Conservation (phyloP, 2,888 invertebrate species). For the Carcina quercana region DNA sequence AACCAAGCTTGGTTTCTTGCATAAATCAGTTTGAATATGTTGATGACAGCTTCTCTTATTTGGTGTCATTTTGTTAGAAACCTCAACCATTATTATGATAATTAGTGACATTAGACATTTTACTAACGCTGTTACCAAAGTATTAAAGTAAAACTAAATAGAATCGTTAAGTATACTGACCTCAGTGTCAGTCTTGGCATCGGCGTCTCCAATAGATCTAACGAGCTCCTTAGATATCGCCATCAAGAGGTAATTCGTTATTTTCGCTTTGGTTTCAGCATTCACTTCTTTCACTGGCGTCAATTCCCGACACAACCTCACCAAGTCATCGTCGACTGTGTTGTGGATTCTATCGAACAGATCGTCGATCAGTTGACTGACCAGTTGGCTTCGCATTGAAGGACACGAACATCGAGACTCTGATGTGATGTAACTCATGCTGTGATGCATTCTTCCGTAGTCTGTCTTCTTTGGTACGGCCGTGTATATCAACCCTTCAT, state of each 20-base stretch:
- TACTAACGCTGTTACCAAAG: conserved; percentile 39
- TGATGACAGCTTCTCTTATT: no score
- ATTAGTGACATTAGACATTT: conserved; percentile 30
- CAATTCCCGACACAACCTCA: conserved; percentile 55
- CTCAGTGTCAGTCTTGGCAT: conserved; percentile 70
- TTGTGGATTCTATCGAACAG: conserved; percentile 62
- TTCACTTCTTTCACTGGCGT: conserved; percentile 42
- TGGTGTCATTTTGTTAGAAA: no score
- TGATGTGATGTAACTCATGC: conserved; percentile 61
- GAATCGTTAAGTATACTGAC: conserved; percentile 39
- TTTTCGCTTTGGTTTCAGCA: conserved; percentile 64
- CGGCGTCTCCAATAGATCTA: conserved; percentile 66
- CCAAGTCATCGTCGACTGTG: conserved; percentile 54
- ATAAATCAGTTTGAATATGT: no score
- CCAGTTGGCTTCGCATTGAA: conserved; percentile 60
- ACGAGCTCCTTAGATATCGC: conserved; percentile 69
- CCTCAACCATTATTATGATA: conserved; percentile 38
- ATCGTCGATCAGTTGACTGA: conserved; percentile 64
- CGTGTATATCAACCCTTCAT: conserved; percentile 64
- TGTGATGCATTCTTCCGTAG: conserved; percentile 64
- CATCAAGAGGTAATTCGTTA: conserved; percentile 68
- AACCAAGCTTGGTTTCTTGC: no score
- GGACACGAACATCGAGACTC: conserved; percentile 63
- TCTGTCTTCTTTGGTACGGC: conserved; percentile 66
- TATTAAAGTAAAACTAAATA: conserved; percentile 33